Evolutionary conservation across 2,113 vertebrate genomes (phyloP).

Genomic region (Cercopithecus mona): DNA sequence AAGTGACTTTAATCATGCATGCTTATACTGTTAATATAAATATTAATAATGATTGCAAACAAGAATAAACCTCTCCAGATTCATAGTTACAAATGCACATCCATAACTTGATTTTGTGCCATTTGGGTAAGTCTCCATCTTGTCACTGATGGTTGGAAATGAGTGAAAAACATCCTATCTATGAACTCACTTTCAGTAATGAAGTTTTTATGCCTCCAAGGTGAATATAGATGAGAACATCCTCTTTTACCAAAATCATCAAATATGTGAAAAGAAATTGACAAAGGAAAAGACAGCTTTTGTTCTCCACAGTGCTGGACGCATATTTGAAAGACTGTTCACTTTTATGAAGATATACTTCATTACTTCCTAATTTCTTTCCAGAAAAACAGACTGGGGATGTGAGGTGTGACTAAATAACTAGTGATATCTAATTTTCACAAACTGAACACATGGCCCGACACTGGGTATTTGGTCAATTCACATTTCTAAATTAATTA

Average conservation of each 20-base stretch:
- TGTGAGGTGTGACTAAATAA: conserved; percentile 49
- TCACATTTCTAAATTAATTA: conserved; percentile 74
- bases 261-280: conserved; percentile 56
- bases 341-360: conserved; percentile 69
- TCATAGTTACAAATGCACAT: not conserved
- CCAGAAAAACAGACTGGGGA: conserved; percentile 63
- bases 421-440: conserved; percentile 58
- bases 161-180: not conserved
- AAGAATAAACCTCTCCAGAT: not conserved
- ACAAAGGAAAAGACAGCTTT: conserved; percentile 40
- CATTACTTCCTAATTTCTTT: conserved; percentile 78
- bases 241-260: conserved; percentile 3
- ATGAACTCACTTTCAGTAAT: not conserved
- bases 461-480: conserved; percentile 14
- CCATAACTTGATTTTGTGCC: not conserved
- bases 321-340: conserved; percentile 65
- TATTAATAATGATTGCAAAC: not conserved
- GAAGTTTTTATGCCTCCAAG: not conserved
- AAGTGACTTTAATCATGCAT: not conserved
- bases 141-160: not conserved
- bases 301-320: conserved; percentile 28
- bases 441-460: conserved; percentile 35
- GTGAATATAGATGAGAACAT: not conserved
- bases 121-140: not conserved
- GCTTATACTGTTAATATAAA: not conserved